Evolutionary conservation across 2,797 vertebrate species (phyloP), one percentile per base, ranked within the genome.

Genomic region (Pristis pectinata): DNA sequence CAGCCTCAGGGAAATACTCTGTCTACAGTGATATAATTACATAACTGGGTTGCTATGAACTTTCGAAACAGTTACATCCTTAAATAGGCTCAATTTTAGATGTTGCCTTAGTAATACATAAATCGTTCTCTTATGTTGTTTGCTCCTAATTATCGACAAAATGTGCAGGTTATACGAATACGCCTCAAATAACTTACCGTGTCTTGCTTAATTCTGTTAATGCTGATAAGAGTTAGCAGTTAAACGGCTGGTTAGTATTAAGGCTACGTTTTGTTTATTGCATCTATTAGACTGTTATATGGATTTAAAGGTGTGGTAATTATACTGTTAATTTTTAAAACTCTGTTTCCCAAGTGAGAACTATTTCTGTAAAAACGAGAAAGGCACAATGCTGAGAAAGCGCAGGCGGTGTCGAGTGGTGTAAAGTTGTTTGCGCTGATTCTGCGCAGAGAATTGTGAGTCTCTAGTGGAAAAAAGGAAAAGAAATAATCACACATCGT

Each of bases 11-110:
- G 19, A 41, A 22, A 24, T 91, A n/a, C 10, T 27, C 80, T 53
- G 9, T 27, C 15, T 17, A 34, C 11, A 56, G 24, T 56, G 34
- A 89, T 59, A 41, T 30, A 44, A 70, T 93, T 70, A 61, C 91
- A 93, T 24, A 13, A 93, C 30, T 41, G 19, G 9, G 24, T 93
- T 11, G 37, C 41, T 27, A 11, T 70, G 22, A 44, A 72, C 7
- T 41, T 93, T 30, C 37, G n/a, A 15, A 19, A 6, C 64, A 93
- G n/a, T 24, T 93, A 0, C 41, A 93, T 37, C 34, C 61, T 27
- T 70, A 24, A 93, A 41, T 70, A 44, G 89, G 87, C 92, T 93
- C n/a, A 72, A 70, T 72, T 30, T 94, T 41, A 72, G 92, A 10
- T 30, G 19, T 30, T 34, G 44, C 44, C 37, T 56, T 56, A 4